Evolutionary conservation across 1,140 invertebrate species (phyloP).

Genomic region (Laupala kohalensis): DNA sequence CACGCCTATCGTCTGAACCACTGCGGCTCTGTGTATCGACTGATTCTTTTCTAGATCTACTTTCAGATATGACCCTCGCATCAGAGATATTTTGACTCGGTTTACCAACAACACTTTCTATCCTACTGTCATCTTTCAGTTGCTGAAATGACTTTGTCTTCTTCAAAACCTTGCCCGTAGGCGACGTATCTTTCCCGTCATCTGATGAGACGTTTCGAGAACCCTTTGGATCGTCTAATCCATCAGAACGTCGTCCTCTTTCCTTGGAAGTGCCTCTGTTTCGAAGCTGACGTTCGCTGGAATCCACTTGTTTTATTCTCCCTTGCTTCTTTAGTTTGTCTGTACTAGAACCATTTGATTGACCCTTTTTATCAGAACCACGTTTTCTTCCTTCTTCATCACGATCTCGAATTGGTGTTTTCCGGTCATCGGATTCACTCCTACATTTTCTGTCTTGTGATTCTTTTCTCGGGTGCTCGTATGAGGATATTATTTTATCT

Average conservation of each 20-base stretch:
- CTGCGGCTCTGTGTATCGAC: neutral
- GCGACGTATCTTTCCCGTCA: too few relatives aligned
- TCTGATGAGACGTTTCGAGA: too few relatives aligned
- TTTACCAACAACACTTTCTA: too few relatives aligned
- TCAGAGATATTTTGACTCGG: too few relatives aligned
- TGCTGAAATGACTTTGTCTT: too few relatives aligned
- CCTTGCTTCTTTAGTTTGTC: neutral
- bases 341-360: too few relatives aligned
- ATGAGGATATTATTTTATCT: neutral
- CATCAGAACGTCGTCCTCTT: too few relatives aligned
- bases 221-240: too few relatives aligned
- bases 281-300: neutral
- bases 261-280: too few relatives aligned
- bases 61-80: too few relatives aligned
- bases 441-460: neutral
- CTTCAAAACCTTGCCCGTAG: too few relatives aligned
- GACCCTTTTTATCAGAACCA: neutral
- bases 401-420: neutral
- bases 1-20: neutral
- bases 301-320: neutral
- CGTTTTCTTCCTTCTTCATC: neutral
- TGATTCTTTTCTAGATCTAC: neutral
- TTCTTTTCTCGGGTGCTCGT: neutral
- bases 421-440: neutral
- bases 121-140: too few relatives aligned